Percentiles rank a stretch among this genome's conserved stretches.
Conservation (phyloP, 2,113 vertebrate genomes). For the Lathamus discolor region DNA sequence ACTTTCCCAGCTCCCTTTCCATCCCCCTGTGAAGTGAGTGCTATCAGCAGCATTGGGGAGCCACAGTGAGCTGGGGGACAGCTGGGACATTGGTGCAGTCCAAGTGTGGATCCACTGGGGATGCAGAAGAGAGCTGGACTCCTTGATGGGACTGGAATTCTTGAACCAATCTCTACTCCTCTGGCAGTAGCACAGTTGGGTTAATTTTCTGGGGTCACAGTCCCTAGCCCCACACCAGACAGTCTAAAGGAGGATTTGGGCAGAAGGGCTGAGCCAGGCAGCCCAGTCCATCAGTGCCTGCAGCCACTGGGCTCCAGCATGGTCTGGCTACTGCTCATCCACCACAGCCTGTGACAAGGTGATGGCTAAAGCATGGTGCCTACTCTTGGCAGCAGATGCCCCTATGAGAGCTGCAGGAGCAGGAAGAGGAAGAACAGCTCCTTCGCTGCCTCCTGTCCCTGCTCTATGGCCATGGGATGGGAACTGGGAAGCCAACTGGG, state of each 20-base stretch:
- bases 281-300: neutral
- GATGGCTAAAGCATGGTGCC: neutral
- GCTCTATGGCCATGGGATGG: neutral
- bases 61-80: neutral
- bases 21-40: neutral
- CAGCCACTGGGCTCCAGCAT: neutral
- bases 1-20: no score
- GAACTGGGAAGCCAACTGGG: neutral
- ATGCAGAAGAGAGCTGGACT: neutral
- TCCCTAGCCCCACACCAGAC: neutral
- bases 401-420: neutral
- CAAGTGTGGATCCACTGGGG: neutral
- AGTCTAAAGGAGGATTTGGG: neutral
- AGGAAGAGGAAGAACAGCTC: neutral
- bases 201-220: neutral
- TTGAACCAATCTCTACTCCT: accelerated
- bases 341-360: neutral
- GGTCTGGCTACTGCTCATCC: neutral
- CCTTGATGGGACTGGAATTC: neutral
- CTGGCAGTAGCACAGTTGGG: accelerated
- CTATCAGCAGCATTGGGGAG: neutral
- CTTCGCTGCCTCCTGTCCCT: neutral
- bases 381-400: neutral
- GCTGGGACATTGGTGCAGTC: neutral
- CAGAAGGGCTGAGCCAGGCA: neutral